Conservation (phyloP, 2,888 invertebrate species). For the Caenorhabditis sulstoni region DNA sequence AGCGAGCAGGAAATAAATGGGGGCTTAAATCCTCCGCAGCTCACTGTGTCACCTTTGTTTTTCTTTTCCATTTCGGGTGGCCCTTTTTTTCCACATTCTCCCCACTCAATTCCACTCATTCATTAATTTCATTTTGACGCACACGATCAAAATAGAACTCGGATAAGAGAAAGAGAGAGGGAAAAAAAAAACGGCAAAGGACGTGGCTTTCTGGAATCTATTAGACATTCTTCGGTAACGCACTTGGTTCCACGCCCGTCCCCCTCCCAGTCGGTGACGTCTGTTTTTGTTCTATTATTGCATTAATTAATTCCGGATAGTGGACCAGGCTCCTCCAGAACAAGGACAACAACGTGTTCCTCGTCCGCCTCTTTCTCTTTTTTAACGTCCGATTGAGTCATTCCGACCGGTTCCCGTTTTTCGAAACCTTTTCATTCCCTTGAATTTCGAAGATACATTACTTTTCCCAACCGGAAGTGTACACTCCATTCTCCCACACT, state of each 20-base stretch:
- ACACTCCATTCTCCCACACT: constrained; percentile 10
- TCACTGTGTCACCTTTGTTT: neutral
- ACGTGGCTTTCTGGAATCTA: constrained; percentile 35
- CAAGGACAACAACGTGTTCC: constrained; percentile 39
- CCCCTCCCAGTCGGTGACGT: constrained; percentile 29
- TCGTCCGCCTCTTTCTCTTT: too few species aligned
- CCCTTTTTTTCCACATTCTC: neutral
- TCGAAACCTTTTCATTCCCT: too few species aligned
- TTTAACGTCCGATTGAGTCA: neutral
- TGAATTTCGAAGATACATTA: constrained; percentile 12
- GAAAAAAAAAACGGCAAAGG: constrained; percentile 15
- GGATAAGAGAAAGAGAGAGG: neutral
- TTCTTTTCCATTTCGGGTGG: constrained; percentile 4
- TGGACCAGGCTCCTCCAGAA: constrained; percentile 14
- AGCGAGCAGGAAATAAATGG: too few species aligned
- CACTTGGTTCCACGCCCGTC: constrained; percentile 10
- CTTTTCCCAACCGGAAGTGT: neutral
- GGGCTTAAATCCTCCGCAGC: too few species aligned
- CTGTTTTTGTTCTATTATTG: constrained; percentile 41
- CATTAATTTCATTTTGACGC: constrained; percentile 35
- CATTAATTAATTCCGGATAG: constrained; percentile 42
- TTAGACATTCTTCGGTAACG: constrained; percentile 47
- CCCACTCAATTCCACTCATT: constrained; percentile 14
- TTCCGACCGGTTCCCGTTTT: too few species aligned
- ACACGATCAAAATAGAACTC: constrained; percentile 37